Conservation (phyloP, 2,113 vertebrate species). For the western clawed frog (Xenopus tropicalis) region UCB_Xtro_10.0 CM004444.2:172662001-172662500, state of each 20-base stretch:
- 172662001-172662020: no score
- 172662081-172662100: background rate
- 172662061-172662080: background rate
- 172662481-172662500: no score
- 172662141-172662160: conserved; percentile 93
- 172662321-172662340: no score
- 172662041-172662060: no score
- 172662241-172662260: conserved; percentile 86
- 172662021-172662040: no score
- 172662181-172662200: conserved; percentile 95
- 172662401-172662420: no score
- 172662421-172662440: no score
- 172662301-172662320: conserved; percentile 81
- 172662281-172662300: conserved; percentile 92
- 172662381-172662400: no score
- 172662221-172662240: conserved; percentile 92
- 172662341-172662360: background rate
- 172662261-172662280: conserved; percentile 91
- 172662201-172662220: conserved; percentile 88
- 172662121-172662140: conserved; percentile 86
- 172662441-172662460: no score
- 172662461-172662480: no score
- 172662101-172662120: conserved; percentile 95
- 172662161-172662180: conserved; percentile 94
- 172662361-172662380: no score